A percentile compares a stretch with the other conserved stretches of the same genome.
These are phyloP conservation scores for Clistopyga incitator DNA, from an alignment of 2,888 invertebrate species.

Conservation along the genomic window DNA sequence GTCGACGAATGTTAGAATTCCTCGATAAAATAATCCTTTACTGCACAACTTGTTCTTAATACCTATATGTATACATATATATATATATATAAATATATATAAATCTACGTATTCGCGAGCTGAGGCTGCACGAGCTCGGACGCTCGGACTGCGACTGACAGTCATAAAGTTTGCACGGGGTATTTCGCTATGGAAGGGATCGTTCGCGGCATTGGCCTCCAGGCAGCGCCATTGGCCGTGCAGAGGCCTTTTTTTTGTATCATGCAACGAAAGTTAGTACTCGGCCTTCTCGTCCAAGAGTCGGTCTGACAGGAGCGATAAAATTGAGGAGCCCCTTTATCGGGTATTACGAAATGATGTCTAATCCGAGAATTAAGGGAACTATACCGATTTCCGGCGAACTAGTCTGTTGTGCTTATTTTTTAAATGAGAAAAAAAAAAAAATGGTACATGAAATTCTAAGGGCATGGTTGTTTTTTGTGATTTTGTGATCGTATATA, in stretches of 20 bases:
- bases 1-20: constrained; percentile 31
- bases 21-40: constrained; percentile 15
- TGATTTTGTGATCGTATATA: no score
- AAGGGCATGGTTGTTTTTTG: no score
- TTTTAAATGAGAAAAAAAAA: no score
- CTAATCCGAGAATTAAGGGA: not conserved
- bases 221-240: constrained; percentile 68
- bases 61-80: no score
- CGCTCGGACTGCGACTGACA: constrained; percentile 79
- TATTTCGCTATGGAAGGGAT: constrained; percentile 74
- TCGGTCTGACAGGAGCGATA: constrained; percentile 3
- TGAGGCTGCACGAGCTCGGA: constrained; percentile 71
- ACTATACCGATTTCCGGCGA: no score
- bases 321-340: not conserved
- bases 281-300: not conserved
- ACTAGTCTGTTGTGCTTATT: no score
- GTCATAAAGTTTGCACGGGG: constrained; percentile 77
- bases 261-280: constrained; percentile 23
- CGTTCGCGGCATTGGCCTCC: constrained; percentile 75
- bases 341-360: not conserved
- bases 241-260: constrained; percentile 36
- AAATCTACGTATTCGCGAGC: constrained; percentile 5
- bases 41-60: not conserved
- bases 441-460: no score
- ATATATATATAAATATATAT: not conserved